Base-by-base conservation (phyloP, 2,113 vertebrate genomes). In the Chaetorhynchus papuensis region DNA sequence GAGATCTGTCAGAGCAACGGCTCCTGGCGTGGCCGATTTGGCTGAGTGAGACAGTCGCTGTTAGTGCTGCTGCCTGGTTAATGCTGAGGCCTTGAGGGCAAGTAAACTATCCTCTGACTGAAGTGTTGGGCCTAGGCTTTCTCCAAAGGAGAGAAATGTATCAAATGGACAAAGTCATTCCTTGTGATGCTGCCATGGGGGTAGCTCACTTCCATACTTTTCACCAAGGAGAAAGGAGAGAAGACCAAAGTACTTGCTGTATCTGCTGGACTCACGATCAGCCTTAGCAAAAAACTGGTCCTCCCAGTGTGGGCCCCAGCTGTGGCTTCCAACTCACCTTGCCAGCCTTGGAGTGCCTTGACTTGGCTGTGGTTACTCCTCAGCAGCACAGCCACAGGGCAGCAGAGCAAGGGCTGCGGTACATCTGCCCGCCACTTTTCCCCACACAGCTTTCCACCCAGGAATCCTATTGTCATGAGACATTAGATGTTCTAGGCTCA, bases 261-360 rank as follows among this genome's bases (percentile, higher is more conserved):
- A 4, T 9, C 11, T 56, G 39, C 50, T 9, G 53, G 65, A 39
- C 26, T 27, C 19, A 18, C 0, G 0, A 14, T 30, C 49, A 50
- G 23, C 20, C 33, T 76, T 26, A 59, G 54, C 49, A 84, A 77
- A 70, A 9, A 13, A 27, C 30, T 6, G 2, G 7, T 49, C 28
- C 31, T 65, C 15, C 30, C 23, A 15, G 11, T 4, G 1, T 3
- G 2, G 27, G 15, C 17, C 4, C 78, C 2, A 3, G 15, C 49
- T 18, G 69, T 56, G 74, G 26, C 45, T 90, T 35, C 50, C 10
- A 7, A 8, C 68, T 69, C 26, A 0, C 35, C 66, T 61, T 30
- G 44, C 37, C 45, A 42, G 35, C 77, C 41, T 60, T 21, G 41
- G n/a, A 19, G 63, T 14, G 44, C 79, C 71, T 63, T 35, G 39